A percentile compares a stretch with the other conserved stretches of the same genome.
These are phyloP conservation scores for Regulus satrapa DNA, from an alignment of 2,113 vertebrate genomes.

Conservation along the genomic window DNA sequence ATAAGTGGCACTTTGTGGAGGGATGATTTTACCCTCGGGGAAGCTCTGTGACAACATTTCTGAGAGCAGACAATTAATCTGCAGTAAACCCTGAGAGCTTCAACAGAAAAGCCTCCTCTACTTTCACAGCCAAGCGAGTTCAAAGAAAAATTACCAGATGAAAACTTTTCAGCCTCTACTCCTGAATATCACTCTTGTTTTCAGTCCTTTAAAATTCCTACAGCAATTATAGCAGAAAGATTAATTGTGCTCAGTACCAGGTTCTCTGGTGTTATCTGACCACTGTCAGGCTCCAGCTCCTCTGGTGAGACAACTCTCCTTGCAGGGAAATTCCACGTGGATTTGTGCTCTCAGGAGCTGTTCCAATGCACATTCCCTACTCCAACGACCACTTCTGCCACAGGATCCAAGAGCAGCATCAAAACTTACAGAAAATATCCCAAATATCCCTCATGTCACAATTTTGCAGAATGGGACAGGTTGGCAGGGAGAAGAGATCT, in stretches of 20 bases:
- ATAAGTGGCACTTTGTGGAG: background rate
- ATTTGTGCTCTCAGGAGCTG: background rate
- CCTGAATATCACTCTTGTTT: background rate
- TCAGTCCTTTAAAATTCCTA: background rate
- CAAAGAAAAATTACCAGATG: background rate
- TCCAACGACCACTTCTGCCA: background rate
- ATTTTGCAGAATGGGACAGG: background rate
- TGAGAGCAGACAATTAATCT: background rate
- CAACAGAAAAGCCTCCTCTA: background rate
- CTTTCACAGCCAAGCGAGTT: background rate
- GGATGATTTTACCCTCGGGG: background rate
- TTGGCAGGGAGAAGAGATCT: background rate
- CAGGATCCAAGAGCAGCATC: background rate
- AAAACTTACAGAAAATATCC: background rate
- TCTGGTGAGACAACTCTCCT: background rate
- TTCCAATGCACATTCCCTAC: background rate
- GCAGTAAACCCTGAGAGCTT: background rate
- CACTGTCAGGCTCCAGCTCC: background rate
- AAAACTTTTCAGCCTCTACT: background rate
- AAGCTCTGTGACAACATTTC: background rate
- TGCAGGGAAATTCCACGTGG: background rate
- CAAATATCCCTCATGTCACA: background rate
- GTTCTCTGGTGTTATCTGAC: background rate
- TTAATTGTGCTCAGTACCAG: background rate
- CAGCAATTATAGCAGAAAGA: background rate